Evolutionary conservation across 37 sponge, comb jelly and placozoan genomes (phyloP), one percentile per base, ranked within the genome.

Genomic region (Amphimedon queenslandica): DNA sequence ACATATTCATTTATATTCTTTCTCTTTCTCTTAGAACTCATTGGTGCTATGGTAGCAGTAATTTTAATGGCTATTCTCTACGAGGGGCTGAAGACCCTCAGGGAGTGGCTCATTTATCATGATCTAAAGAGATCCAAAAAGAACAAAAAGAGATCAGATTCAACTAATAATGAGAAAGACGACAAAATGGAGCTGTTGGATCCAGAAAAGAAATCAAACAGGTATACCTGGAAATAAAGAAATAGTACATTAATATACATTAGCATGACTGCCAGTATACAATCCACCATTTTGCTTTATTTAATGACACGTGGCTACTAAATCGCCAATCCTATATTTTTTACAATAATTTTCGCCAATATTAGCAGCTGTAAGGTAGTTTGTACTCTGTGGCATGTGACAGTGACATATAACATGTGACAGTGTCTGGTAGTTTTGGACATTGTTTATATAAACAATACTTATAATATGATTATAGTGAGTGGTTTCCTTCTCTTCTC

Each of bases 41-140:
- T 88, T 25, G 89, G 75, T 27, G 80, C 80, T 16, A 35, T 78
- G 3, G 37, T 88, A 8, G 79, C 57, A 2, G 56, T 67, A 53
- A 79, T 83, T 69, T 8, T 83, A 10, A 21, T 73, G 29, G 89
- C 89, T 1, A 33, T 83, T 1, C 53, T 88, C 28, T 83, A 79
- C 60, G 89, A 88, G 65, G 89, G 80, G 1, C 69, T 88, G 41
- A 82, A 83, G 71, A 71, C 79, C 4, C 55, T 88, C 0, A 37
- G 89, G 2, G 88, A 88, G 74, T 77, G 40, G 42, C 55, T 88
- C 29, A 57, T 77, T 35, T 77, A 64, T 47, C 31, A n/a, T 42
- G 76, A 75, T 55, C n/a, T 29, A 28, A 75, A 57, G 31, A 65
- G 42, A 2, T 79, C 30, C 34, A 70, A 69, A 37, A 1, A 11